Evolutionary conservation across 2,888 invertebrate genomes (phyloP).

Genomic region (Acanthococcus lagerstroemiae): DNA sequence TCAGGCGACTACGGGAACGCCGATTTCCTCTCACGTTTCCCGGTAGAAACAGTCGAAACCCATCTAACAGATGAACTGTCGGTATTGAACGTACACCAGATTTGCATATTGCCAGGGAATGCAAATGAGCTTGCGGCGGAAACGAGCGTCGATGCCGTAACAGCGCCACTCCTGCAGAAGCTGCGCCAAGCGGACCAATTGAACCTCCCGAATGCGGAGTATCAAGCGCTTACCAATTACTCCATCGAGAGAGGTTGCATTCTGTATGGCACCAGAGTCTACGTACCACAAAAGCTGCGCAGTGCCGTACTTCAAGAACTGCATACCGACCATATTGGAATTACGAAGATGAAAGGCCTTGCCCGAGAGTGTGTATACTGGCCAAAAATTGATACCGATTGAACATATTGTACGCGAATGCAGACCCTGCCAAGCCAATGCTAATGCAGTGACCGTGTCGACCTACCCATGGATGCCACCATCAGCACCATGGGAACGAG

Average conservation of each 20-base stretch:
- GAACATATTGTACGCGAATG: too few species aligned
- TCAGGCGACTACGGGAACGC: too few species aligned
- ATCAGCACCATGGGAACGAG: too few species aligned
- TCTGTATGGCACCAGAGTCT: constrained; percentile 26
- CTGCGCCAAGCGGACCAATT: not conserved
- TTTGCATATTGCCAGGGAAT: too few species aligned
- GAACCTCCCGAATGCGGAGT: not conserved
- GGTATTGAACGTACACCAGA: not conserved
- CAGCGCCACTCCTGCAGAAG: not conserved
- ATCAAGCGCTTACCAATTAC: not conserved
- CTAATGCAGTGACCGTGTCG: too few species aligned
- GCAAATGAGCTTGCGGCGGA: not conserved
- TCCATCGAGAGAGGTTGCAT: constrained; percentile 19
- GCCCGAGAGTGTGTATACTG: not conserved
- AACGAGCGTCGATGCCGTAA: not conserved
- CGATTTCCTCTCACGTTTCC: too few species aligned
- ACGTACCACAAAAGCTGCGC: constrained; percentile 32
- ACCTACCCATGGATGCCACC: too few species aligned
- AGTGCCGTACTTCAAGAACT: constrained; percentile 35
- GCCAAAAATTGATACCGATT: constrained; percentile 23
- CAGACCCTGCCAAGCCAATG: too few species aligned
- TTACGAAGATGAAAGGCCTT: too few species aligned
- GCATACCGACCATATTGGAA: constrained; percentile 36
- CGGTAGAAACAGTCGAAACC: not conserved
- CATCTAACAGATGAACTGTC: not conserved